Evolutionary conservation across 2,888 invertebrate genomes (phyloP).

Genomic region (Phragmatobia fuliginosa): DNA sequence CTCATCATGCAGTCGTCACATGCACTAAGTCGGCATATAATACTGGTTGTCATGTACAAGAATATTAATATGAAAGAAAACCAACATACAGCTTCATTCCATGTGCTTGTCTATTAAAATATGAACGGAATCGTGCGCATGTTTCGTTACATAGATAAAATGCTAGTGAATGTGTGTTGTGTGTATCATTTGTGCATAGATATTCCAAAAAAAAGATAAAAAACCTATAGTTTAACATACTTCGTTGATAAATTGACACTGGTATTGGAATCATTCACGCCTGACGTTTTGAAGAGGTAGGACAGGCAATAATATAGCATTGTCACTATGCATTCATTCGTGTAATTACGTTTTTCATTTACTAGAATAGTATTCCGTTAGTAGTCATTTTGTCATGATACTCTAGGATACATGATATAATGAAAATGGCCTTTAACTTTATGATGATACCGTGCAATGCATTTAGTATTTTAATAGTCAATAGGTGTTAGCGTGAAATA

Average conservation of each 20-base stretch:
- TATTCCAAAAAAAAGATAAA: background rate
- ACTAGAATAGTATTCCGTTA: conserved; percentile 14
- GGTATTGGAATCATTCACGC: conserved; percentile 51
- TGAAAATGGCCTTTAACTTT: background rate
- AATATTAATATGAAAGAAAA: background rate
- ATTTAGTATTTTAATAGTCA: background rate
- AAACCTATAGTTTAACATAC: background rate
- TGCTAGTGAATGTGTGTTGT: too few relatives aligned
- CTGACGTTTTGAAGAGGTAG: conserved; percentile 30
- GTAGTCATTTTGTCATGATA: background rate
- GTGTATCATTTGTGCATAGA: background rate
- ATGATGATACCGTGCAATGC: background rate
- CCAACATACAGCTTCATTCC: background rate
- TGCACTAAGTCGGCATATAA: background rate
- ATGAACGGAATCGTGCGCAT: background rate
- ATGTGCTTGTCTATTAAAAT: background rate
- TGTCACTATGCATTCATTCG: conserved; percentile 69
- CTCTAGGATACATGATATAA: background rate
- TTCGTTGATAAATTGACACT: conserved; percentile 20
- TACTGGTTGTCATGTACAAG: background rate
- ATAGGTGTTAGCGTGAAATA: background rate
- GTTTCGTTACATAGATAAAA: background rate
- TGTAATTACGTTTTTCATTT: conserved; percentile 59
- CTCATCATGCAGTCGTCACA: background rate
- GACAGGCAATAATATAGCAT: conserved; percentile 58